Conservation (phyloP, 2,797 vertebrate species). For the Arctocebus calabarensis region DNA sequence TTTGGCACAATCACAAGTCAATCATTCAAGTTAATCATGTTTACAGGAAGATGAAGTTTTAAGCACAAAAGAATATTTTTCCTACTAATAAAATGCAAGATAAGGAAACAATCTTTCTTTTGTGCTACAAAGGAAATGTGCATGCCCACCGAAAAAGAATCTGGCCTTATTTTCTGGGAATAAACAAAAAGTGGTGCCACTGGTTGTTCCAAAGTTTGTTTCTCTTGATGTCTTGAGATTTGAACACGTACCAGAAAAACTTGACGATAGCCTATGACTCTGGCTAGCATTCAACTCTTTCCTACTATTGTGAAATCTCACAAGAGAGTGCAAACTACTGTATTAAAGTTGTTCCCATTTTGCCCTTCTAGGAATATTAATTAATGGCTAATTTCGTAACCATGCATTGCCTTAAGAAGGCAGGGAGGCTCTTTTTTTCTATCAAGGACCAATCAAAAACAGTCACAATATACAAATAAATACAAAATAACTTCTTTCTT, state of each 20-base stretch:
- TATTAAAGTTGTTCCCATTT: slow-evolving; percentile 1
- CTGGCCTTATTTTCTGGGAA: slow-evolving; percentile 54
- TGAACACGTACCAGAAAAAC: not conserved
- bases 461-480: not conserved
- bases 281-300: not conserved
- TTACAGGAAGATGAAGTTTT: slow-evolving; percentile 69
- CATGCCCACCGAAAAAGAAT: slow-evolving; percentile 45
- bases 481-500: slow-evolving; percentile 21
- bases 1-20: slow-evolving; percentile 66
- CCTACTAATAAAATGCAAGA: slow-evolving; percentile 64
- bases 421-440: not conserved
- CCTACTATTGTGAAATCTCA: not conserved
- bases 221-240: slow-evolving; percentile 43
- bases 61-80: slow-evolving; percentile 54
- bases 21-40: slow-evolving; percentile 65
- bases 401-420: not conserved
- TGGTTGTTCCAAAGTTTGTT: slow-evolving; percentile 31
- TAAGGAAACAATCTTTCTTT: slow-evolving; percentile 68
- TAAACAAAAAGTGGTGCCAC: slow-evolving; percentile 22
- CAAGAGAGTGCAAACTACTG: not conserved
- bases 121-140: slow-evolving; percentile 15
- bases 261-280: slow-evolving; percentile 9
- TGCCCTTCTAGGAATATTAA: not conserved
- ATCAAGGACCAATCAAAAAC: not conserved
- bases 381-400: not conserved